Evolutionary conservation across 1,140 invertebrate species (phyloP), one percentile per base, ranked within the genome.

Genomic region (Eumaeus atala): DNA sequence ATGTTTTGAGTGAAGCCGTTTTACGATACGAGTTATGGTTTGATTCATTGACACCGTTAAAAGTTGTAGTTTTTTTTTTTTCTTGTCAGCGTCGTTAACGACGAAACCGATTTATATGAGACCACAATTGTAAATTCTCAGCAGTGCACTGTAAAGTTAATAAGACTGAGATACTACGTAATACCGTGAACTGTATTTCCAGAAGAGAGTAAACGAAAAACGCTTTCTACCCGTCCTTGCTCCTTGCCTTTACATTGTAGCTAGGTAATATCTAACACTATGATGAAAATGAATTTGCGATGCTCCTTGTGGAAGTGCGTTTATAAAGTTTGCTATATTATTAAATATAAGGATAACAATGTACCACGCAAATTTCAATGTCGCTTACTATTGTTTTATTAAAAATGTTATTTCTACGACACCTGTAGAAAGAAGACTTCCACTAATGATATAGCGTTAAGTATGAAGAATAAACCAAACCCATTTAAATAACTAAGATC

Each of bases 211-310:
- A 82, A 81, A 78, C 79, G 70, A 84, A 71, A 82, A 79, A 87
- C 77, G 81, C 81, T 87, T 84, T 83, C 72, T 84, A 84, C 83
- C 83, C 83, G 83, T 87, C 83, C 83, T 87, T 77, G 76, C 81
- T 84, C 80, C 83, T 84, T 84, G 83, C 83, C 83, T 87, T 87
- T 84, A 83, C 81, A 78, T 73, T 79, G 74, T 84, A 84, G 77
- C 74, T 85, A 85, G 75, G 74, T 85, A 82, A 79, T 77, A 67
- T 75, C 68, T 80, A 70, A 74, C 70, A 77, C 74, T 77, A 63
- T 72, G 77, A 69, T 76, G 66, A 66, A 76, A 62, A 53, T 44
- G 58, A 67, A 66, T 67, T 72, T 68, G 68, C 64, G 65, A 67
- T 77, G 66, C 75, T 81, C 74, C 72, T 77, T 72, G 74, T 74